Base-by-base conservation (phyloP, 2,888 invertebrate genomes). In the Melanargia galathea region DNA sequence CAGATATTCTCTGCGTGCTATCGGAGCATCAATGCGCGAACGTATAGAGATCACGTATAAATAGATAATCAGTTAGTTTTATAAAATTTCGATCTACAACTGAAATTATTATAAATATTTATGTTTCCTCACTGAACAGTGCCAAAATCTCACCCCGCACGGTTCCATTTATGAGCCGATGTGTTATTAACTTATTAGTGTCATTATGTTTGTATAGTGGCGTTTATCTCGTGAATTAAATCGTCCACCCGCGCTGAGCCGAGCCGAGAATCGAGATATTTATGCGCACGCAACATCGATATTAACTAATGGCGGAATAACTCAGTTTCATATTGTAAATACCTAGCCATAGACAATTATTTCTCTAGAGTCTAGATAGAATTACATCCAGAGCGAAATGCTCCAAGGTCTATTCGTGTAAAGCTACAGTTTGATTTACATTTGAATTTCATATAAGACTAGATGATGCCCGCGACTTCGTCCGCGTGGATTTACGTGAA, bases 281-380 rank as follows among this genome's bases (percentile, higher is more conserved):
- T 69, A 69, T 60, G 59, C 38, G 67, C 71, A 70, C 70, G 69
- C 66, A 65, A 70, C 63, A 63, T 57, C 65, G 62, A 62, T 70
- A 65, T 66, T 59, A 64, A 62, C 65, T 64, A 68, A 68, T 66
- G 59, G 60, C 38, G 30, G 59, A 62, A 52, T 66, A 65, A 66
- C 68, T 67, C 64, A 64, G 58, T 49, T 59, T 54, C 59, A 62
- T 64, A 61, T 64, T 64, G 52, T 64, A 64, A 57, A 57, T 57
- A n/a, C n/a, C n/a, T n/a, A 45, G 26, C 22, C 49, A 49, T 33
- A 24, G 33, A 49, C 52, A 52, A 64, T 64, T 60, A 64, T 64
- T 64, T 61, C 61, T 57, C 56, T 13, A 46, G 45, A 45, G 52
- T 33, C 18, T 7, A 13, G 45, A 30, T 57, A 45, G 60, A 57